Conservation (phyloP, 2,797 vertebrate species). For the Dendrocincla tyrannina region DNA sequence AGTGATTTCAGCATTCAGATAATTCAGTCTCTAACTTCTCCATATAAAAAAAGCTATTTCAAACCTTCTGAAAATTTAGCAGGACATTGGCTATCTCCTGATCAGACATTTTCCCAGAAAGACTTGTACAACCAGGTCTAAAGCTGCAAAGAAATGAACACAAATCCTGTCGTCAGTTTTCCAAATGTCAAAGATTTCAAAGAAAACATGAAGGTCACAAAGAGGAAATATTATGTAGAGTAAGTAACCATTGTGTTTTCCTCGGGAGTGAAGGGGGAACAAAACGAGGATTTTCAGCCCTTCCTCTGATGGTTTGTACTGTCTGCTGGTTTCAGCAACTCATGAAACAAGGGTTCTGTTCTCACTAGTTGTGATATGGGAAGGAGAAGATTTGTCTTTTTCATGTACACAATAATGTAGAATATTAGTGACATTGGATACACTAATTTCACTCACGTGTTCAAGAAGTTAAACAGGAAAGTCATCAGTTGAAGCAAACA, state of each 20-base stretch:
- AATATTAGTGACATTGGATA: background rate
- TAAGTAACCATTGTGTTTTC: background rate
- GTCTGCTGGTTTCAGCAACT: background rate
- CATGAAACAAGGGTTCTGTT: background rate
- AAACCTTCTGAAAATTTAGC: background rate
- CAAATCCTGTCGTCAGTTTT: background rate
- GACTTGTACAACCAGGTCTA: background rate
- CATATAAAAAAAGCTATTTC: background rate
- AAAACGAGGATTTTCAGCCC: background rate
- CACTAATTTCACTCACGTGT: background rate
- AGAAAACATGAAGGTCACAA: background rate
- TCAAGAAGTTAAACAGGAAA: background rate
- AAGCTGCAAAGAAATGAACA: background rate
- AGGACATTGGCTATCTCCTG: background rate
- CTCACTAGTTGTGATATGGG: background rate
- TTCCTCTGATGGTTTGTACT: background rate
- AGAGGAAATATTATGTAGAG: background rate
- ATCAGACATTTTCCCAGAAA: background rate
- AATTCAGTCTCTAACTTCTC: background rate
- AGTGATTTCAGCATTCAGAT: background rate
- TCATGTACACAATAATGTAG: too few relatives aligned
- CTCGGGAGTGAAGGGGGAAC: accelerated
- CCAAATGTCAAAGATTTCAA: background rate
- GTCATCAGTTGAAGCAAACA: background rate
- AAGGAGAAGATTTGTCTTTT: background rate